Percentiles rank a stretch among this genome's conserved stretches.
Evolutionary conservation across 92 coral and sea anemone genomes (phyloP).

Genomic region (Porites rus): DNA sequence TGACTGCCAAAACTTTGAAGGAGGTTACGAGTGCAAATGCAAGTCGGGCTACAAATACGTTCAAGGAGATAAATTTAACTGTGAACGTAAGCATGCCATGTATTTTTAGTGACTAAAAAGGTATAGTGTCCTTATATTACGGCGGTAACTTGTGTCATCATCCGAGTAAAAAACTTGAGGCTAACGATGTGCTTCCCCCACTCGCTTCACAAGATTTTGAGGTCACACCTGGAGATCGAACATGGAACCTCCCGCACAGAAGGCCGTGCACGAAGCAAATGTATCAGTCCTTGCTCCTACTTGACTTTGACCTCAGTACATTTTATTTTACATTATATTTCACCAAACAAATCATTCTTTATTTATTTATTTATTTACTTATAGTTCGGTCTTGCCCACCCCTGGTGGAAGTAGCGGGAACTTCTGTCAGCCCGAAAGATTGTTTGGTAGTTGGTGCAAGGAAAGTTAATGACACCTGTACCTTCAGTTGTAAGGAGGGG

Average conservation of each 20-base stretch:
- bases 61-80: constrained; percentile 49
- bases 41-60: constrained; percentile 74
- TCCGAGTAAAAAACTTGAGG: too few species aligned
- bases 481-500: constrained; percentile 75
- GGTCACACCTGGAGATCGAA: too few species aligned
- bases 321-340: too few species aligned
- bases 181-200: too few species aligned
- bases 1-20: constrained; percentile 71
- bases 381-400: constrained; percentile 77
- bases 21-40: constrained; percentile 83
- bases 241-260: too few species aligned
- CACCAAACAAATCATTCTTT: too few species aligned
- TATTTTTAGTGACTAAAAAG: not conserved
- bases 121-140: not conserved
- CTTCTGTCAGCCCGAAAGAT: constrained; percentile 64
- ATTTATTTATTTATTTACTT: not conserved
- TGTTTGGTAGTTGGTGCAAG: constrained; percentile 70
- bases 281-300: too few species aligned
- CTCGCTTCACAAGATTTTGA: too few species aligned
- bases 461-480: constrained; percentile 78
- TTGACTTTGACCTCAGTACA: too few species aligned
- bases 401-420: constrained; percentile 68
- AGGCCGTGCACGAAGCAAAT: too few species aligned
- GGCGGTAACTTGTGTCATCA: too few species aligned
- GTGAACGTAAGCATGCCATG: constrained; percentile 73